These are phyloP conservation scores for Kryptolebias ocellatus DNA, from an alignment of 2,797 vertebrate species.

Conservation along the genomic window DNA sequence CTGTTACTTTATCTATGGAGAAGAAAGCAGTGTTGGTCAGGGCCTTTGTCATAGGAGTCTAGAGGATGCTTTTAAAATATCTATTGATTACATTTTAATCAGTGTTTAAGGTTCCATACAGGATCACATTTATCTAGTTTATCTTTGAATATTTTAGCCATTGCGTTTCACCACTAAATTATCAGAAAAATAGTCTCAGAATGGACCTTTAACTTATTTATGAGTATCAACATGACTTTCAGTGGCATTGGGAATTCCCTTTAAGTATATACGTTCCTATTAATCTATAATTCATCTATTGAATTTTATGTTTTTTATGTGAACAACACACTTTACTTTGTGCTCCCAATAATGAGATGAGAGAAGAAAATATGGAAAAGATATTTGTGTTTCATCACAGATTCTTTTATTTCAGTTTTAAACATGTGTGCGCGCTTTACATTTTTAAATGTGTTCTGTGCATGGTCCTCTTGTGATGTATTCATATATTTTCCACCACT, in stretches of 20 bases:
- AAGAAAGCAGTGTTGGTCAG: slow-evolving; percentile 56
- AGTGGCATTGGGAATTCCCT: slow-evolving; percentile 8
- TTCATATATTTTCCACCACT: slow-evolving; percentile 11
- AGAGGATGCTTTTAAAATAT: slow-evolving; percentile 39
- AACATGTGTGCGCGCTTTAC: slow-evolving; percentile 13
- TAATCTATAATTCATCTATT: slow-evolving; percentile 28
- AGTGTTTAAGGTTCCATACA: slow-evolving; percentile 48
- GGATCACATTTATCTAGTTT: slow-evolving; percentile 22
- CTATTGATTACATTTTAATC: slow-evolving; percentile 71
- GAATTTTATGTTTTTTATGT: slow-evolving; percentile 13
- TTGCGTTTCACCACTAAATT: slow-evolving; percentile 11
- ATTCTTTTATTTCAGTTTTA: slow-evolving; percentile 31
- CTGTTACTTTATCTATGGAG: slow-evolving; percentile 57
- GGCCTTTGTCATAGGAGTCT: slow-evolving; percentile 25
- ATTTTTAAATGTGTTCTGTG: slow-evolving; percentile 24
- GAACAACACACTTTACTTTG: slow-evolving; percentile 12
- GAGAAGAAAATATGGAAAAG: neutral
- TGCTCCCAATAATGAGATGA: slow-evolving; percentile 12
- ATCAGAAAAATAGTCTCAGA: slow-evolving; percentile 2
- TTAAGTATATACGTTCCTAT: slow-evolving; percentile 29
- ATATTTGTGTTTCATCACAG: neutral
- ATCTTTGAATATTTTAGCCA: neutral
- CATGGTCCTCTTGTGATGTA: neutral
- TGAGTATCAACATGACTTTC: slow-evolving; percentile 13
- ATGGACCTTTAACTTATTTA: slow-evolving; percentile 44